Conservation (phyloP, 2,113 vertebrate species). For the Brachionichthys hirsutus region DNA sequence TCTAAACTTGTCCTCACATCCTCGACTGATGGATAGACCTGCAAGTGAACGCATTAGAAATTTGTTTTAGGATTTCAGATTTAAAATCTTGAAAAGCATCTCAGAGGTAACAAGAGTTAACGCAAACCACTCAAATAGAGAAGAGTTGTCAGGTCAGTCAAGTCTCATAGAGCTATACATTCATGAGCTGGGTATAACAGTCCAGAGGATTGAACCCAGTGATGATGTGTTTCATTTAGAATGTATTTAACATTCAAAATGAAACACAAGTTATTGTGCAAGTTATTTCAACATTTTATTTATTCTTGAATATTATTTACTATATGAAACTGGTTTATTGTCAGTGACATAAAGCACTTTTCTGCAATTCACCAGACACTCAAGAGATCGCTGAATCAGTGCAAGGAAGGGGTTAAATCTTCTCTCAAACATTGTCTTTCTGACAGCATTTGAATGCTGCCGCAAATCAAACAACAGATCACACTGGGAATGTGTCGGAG, state of each 20-base stretch:
- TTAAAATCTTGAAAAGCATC: no score
- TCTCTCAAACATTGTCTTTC: not conserved
- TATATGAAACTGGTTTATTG: not conserved
- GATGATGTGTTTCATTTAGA: no score
- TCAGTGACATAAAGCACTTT: not conserved
- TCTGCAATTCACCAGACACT: not conserved
- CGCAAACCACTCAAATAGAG: no score
- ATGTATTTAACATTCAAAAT: not conserved
- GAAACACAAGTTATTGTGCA: no score
- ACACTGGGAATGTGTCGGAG: not conserved
- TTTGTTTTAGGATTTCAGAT: not conserved
- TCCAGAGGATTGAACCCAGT: no score
- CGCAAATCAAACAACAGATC: not conserved
- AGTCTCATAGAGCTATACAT: no score
- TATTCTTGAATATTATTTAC: not conserved
- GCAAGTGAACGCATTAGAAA: constrained; percentile 12
- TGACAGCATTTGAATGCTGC: not conserved
- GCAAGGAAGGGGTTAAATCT: not conserved
- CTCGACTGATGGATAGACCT: constrained; percentile 95
- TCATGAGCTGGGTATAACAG: no score
- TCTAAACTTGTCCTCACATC: constrained; percentile 95
- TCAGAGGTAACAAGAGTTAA: no score
- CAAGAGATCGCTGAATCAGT: no score
- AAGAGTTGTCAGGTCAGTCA: no score
- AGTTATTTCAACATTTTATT: no score